These are phyloP conservation scores for Rafetus swinhoei DNA, from an alignment of 2,113 vertebrate genomes.

Conservation along the genomic window DNA sequence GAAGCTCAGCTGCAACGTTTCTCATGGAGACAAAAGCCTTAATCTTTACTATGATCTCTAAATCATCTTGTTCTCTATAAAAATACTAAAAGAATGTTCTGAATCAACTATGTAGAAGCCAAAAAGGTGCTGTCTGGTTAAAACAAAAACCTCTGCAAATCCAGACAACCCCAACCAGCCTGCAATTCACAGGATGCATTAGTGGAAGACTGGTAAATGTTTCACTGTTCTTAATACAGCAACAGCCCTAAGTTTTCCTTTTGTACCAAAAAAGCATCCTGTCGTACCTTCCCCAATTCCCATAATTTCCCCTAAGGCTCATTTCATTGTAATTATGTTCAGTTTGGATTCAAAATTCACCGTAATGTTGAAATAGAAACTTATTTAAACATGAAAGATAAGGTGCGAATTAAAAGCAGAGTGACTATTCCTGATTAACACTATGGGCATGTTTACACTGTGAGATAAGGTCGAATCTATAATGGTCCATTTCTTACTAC, in stretches of 20 bases:
- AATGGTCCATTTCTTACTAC: too few species aligned
- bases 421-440: background rate
- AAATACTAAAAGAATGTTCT: background rate
- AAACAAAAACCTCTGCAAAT: background rate
- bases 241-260: background rate
- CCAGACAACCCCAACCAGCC: background rate
- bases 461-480: too few species aligned
- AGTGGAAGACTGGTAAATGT: background rate
- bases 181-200: background rate
- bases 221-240: background rate
- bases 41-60: background rate
- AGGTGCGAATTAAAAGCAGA: background rate
- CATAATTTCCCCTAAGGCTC: background rate
- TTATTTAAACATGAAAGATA: background rate
- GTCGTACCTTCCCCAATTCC: background rate
- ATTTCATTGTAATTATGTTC: background rate
- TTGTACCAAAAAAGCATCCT: background rate
- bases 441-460: too few species aligned
- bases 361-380: background rate
- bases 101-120: background rate
- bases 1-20: background rate
- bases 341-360: background rate
- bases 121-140: background rate
- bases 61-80: background rate
- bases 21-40: background rate